Evolutionary conservation across 1,140 invertebrate species (phyloP).

Genomic region (Aradophagus sp.): DNA sequence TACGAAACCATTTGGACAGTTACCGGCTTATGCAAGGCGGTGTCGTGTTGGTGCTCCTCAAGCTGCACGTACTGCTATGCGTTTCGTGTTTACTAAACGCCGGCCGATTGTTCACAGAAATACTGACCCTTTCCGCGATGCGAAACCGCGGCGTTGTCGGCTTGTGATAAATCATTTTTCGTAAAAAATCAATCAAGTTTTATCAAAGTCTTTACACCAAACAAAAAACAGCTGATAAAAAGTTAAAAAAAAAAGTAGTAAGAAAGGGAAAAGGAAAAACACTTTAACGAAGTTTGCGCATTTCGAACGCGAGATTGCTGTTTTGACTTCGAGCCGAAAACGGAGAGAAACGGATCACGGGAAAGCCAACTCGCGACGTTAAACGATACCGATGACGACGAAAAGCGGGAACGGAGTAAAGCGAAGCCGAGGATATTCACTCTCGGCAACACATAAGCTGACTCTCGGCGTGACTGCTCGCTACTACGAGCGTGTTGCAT

Average conservation of each 20-base stretch:
- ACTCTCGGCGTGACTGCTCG: slow-evolving; percentile 41
- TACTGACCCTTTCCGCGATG: slow-evolving; percentile 71
- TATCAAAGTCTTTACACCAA: no score
- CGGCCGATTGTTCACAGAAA: slow-evolving; percentile 69
- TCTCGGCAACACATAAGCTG: slow-evolving; percentile 25
- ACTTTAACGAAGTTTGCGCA: no score
- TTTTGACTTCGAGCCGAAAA: no score
- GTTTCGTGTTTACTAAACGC: slow-evolving; percentile 64
- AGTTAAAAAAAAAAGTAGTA: no score
- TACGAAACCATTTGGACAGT: no score
- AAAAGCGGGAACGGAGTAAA: slow-evolving; percentile 60
- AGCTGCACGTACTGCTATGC: slow-evolving; percentile 67
- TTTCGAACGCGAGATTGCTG: no score
- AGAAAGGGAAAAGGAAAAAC: no score
- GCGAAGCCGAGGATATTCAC: no score
- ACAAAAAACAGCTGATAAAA: no score
- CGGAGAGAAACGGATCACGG: no score
- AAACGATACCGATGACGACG: slow-evolving; percentile 58
- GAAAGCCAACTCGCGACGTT: slow-evolving; percentile 17
- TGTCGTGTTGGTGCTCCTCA: slow-evolving; percentile 61
- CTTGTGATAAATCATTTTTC: slow-evolving; percentile 75
- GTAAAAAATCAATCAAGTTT: no score
- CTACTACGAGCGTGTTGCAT: slow-evolving; percentile 32
- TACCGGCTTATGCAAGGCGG: slow-evolving; percentile 72
- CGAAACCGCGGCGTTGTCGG: slow-evolving; percentile 72